Evolutionary conservation across 2,113 vertebrate species (phyloP), one percentile per base, ranked within the genome.

Genomic region (Rallus limicola): DNA sequence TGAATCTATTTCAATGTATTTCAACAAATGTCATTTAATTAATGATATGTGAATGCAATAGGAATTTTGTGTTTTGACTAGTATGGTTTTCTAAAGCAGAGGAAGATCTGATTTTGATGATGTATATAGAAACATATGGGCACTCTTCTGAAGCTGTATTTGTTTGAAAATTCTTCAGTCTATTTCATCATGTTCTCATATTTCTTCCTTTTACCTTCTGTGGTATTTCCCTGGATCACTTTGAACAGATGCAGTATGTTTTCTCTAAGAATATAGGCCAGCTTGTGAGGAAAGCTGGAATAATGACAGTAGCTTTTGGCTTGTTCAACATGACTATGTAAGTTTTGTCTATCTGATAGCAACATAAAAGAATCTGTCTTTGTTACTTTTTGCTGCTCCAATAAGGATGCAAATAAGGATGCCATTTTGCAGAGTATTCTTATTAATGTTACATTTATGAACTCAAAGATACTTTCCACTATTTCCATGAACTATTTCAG

Each of bases 101-200:
- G 91, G 56, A 46, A 5, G n/a, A 90, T 78, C 34, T 0, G 5
- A 23, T 75, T 93, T 90, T 88, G 80, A 46, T 72, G 24, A 64
- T 75, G 16, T 58, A 78, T 36, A 9, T 84, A 84, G 65, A 69
- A 94, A 86, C 86, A 95, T 94, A 95, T 58, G 90, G 90, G 62
- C 17, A 71, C 46, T 74, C 50, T 91, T 76, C 85, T 93, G 76
- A 91, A 94, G 77, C 63, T 40, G 23, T 82, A 82, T 92, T 90
- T 95, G 68, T 92, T 94, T 96, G 85, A 92, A 93, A 94, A 95
- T 96, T 95, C 76, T 86, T 59, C 69, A 93, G 75, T 34, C 71
- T 42, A 88, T 90, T 94, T 79, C 63, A 93, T 36, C 90, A 90
- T 95, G 60, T 83, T 93, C 94, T 94, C 52, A 63, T n/a, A 89